These are phyloP conservation scores for Natrix natrix DNA, from an alignment of 2,797 vertebrate genomes.

Conservation along the genomic window DNA sequence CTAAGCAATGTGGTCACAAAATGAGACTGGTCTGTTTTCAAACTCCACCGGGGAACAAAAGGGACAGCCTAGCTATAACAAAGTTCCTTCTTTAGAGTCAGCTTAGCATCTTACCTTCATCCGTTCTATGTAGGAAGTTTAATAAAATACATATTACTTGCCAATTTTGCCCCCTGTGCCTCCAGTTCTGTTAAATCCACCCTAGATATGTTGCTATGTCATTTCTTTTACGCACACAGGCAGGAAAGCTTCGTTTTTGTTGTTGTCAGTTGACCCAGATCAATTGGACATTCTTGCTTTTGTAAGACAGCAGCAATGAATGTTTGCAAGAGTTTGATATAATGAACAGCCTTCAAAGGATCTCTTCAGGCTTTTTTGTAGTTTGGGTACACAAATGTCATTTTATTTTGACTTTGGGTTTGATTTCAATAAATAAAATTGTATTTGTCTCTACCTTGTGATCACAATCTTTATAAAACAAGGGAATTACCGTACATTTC, in stretches of 20 bases:
- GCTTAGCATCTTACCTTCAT: not conserved
- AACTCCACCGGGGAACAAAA: not conserved
- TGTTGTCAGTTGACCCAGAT: not conserved
- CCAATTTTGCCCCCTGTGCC: not conserved
- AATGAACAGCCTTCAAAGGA: not conserved
- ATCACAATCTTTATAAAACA: not conserved
- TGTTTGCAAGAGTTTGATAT: not conserved
- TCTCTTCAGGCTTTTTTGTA: not conserved
- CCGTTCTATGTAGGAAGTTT: not conserved
- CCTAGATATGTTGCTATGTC: not conserved
- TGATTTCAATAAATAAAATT: not conserved
- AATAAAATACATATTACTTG: not conserved
- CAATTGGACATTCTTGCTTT: not conserved
- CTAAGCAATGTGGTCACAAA: not conserved
- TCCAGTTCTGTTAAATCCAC: not conserved
- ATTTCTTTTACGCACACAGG: not conserved
- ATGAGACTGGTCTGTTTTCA: not conserved
- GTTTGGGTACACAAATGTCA: not conserved
- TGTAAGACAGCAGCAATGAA: not conserved
- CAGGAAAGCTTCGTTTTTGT: not conserved
- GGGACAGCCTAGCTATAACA: not conserved
- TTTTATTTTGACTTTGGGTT: not conserved
- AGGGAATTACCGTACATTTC: not conserved
- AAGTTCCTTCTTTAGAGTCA: not conserved
- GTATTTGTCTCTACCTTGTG: not conserved